Base-by-base conservation (phyloP, 2,888 invertebrate species). In the Adelphocoris suturalis region DNA sequence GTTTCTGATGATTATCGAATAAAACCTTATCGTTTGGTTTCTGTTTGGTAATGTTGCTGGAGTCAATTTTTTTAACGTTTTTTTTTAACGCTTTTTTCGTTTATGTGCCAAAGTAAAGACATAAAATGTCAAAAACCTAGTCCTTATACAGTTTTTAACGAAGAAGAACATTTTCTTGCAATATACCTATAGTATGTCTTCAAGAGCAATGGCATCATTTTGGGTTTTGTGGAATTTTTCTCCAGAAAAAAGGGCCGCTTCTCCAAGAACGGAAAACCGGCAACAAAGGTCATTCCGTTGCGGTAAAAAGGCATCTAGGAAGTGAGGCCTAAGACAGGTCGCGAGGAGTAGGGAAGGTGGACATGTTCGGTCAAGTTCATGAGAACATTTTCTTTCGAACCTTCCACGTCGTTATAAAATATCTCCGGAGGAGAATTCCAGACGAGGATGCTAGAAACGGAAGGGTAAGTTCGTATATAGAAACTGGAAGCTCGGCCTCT, bases 351-450 rank as follows among this genome's bases (percentile, higher is more conserved):
- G 27, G 82, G 78, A 52, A 48, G 48, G 47, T 82, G 82, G 27
- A 68, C 68, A 68, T 68, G 68, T 68, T 68, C 82, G 82, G 82
- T 82, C 82, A 82, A 82, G 82, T 52, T 82, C 82, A 82, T 82
- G 82, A 82, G 82, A 82, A 82, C 82, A 82, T 82, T 82, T 82
- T 82, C 82, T 82, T 82, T 52, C 27, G 48, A 28, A 52, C 47
- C 48, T 23, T 82, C 48, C 27, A 48, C 48, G 47, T 82, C 82
- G 19, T 82, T 82, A 82, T 82, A 82, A 82, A 82, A 82, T 82
- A 82, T 82, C 82, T 82, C 16, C 46, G 52, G 82, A 47, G 19
- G 47, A 48, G 47, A 82, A 82, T 82, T 82, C 82, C 82, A 9
- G 23, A 11, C n/a, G 47, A 82, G 48, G 82, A 82, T 82, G 47